These are phyloP conservation scores for Cirrhinus molitorella DNA, from an alignment of 2,797 vertebrate genomes.

Conservation along the genomic window DNA sequence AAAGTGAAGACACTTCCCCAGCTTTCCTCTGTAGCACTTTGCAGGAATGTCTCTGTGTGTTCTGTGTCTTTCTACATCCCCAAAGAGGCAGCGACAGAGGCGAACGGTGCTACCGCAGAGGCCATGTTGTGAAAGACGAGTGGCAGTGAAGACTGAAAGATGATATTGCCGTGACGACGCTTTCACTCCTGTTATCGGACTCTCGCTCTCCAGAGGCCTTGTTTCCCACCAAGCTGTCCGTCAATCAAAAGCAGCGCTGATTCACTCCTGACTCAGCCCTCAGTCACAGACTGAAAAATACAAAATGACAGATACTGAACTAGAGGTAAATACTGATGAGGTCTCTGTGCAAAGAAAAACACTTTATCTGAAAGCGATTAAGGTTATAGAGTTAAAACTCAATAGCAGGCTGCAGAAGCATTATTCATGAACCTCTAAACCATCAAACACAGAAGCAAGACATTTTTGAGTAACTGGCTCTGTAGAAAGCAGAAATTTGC, in stretches of 20 bases:
- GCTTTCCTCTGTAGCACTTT: neutral
- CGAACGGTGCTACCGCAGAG: conserved; percentile 59
- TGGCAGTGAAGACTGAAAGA: conserved; percentile 72
- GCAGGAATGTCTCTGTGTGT: conserved; percentile 45
- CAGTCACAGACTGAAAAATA: conserved; percentile 42
- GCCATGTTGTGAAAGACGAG: conserved; percentile 75
- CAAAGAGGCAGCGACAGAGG: conserved; percentile 56
- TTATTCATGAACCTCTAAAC: conserved; percentile 18
- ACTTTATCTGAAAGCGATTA: conserved; percentile 6
- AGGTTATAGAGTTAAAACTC: neutral
- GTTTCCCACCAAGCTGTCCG: conserved; percentile 56
- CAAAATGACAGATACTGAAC: conserved; percentile 11
- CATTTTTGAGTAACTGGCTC: neutral
- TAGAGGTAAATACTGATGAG: conserved; percentile 15
- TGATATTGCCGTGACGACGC: conserved; percentile 69
- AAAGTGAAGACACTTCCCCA: conserved; percentile 28
- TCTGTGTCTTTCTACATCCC: conserved; percentile 61
- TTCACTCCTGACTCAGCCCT: conserved; percentile 44
- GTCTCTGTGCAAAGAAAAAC: conserved; percentile 12
- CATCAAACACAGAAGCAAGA: neutral
- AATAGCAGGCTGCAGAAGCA: neutral
- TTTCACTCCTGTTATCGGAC: conserved; percentile 74
- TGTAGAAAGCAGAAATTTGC: neutral
- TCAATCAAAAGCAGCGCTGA: conserved; percentile 51
- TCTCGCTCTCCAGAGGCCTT: conserved; percentile 58